Base-by-base conservation (phyloP, 2,888 invertebrate genomes). In the Pandemis cinnamomeana region DNA sequence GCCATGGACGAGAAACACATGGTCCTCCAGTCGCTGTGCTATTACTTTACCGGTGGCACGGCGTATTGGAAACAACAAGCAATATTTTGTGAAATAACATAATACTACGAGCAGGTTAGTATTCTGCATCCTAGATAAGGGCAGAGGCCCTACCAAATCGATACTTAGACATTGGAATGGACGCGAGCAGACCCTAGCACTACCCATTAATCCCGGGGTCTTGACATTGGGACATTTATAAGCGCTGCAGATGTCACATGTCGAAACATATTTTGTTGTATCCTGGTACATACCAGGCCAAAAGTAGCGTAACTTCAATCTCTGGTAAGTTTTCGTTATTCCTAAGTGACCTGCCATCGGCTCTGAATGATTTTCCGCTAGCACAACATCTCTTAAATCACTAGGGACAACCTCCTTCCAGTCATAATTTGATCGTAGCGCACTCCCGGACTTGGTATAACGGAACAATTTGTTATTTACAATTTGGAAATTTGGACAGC, bases 391-490 rank as follows among this genome's bases (percentile, higher is more conserved):
- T 0, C 53, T 15, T 0, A 15, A 15, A 0, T 15, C 15, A 6
- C 0, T 5, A 0, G 55, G 55, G 4, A 55, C 7, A 7, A 55
- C 55, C 20, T 55, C 55, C 20, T 55, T 55, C 55, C 55, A 55
- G 7, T 55, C 55, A 8, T 20, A 55, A 20, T n/a, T n/a, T n/a
- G n/a, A n/a, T n/a, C n/a, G n/a, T n/a, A n/a, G n/a, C n/a, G n/a
- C n/a, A n/a, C n/a, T n/a, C n/a, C n/a, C n/a, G n/a, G n/a, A n/a
- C n/a, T n/a, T 80, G 7, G 62, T 64, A 4, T 55, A 55, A 5
- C 81, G n/a, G 55, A 71, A 83, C 0, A 82, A 55, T 1, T 0
- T 44, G 1, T 70, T 44, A 48, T 81, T 77, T 42, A 72, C n/a
- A 0, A 83, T 8, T 7, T 41, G n/a, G 10, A 73, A 79, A 44